These are phyloP conservation scores for Anas platyrhynchos DNA, from an alignment of 2,113 vertebrate species.

Conservation along the genomic window DNA sequence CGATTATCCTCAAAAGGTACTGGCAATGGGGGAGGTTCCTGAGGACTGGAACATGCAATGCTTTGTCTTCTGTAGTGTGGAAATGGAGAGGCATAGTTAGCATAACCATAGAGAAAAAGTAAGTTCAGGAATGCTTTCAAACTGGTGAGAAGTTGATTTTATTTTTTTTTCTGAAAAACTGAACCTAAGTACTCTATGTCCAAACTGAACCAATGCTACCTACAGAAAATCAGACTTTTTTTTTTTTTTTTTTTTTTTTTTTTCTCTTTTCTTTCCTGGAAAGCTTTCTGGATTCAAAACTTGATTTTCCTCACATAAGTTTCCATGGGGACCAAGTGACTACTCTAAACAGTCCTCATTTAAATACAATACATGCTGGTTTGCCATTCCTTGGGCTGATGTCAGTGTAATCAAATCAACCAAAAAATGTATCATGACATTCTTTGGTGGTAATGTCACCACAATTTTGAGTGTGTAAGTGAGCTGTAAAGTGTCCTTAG, in stretches of 20 bases:
- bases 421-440: fast-evolving
- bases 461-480: neutral
- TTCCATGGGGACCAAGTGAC: neutral
- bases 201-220: neutral
- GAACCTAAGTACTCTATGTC: neutral
- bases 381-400: neutral
- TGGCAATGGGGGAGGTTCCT: fast-evolving
- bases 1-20: neutral
- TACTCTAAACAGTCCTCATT: neutral
- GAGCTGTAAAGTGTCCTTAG: neutral
- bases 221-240: neutral
- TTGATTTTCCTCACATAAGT: neutral
- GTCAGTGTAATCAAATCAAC: fast-evolving
- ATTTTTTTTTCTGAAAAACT: neutral
- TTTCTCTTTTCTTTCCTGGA: neutral
- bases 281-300: neutral
- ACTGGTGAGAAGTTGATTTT: neutral
- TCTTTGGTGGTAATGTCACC: neutral
- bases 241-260: neutral
- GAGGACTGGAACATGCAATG: neutral
- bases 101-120: neutral
- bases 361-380: neutral
- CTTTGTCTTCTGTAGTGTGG: neutral
- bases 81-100: neutral
- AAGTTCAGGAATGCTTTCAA: neutral